Conservation (phyloP, 2,797 vertebrate species). For the Enteromius mattozi region DNA sequence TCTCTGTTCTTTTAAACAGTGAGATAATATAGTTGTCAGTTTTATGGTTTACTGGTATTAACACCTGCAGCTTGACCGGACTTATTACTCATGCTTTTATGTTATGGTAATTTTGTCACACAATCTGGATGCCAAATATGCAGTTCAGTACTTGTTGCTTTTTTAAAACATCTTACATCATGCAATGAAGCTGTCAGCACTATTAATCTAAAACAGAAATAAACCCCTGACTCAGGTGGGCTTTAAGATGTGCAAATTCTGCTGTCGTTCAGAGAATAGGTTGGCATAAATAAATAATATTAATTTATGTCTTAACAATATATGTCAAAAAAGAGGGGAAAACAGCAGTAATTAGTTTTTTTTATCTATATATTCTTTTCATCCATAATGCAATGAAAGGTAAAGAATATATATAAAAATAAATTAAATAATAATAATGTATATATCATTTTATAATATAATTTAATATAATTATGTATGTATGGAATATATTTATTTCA, state of each 20-base stretch:
- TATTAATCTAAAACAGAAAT: constrained; percentile 69
- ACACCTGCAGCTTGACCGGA: constrained; percentile 60
- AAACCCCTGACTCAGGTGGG: constrained; percentile 59
- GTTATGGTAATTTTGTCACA: constrained; percentile 67
- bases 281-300: background rate
- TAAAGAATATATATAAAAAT: no score
- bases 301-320: background rate
- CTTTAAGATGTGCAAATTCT: constrained; percentile 62
- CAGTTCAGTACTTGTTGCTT: constrained; percentile 58
- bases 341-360: background rate
- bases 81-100: constrained; percentile 72
- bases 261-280: constrained; percentile 49
- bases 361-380: background rate
- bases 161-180: constrained; percentile 70
- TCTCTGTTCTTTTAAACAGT: background rate
- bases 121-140: constrained; percentile 61
- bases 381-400: background rate
- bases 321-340: background rate
- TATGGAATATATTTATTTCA: background rate
- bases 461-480: background rate
- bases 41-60: constrained; percentile 66
- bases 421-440: no score
- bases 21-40: constrained; percentile 62
- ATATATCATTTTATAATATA: no score
- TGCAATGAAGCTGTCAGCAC: constrained; percentile 74